Percentiles rank a stretch among this genome's conserved stretches.
These are phyloP conservation scores for Eleutherodactylus coqui DNA, from an alignment of 2,797 vertebrate species.

Conservation along the genomic window DNA sequence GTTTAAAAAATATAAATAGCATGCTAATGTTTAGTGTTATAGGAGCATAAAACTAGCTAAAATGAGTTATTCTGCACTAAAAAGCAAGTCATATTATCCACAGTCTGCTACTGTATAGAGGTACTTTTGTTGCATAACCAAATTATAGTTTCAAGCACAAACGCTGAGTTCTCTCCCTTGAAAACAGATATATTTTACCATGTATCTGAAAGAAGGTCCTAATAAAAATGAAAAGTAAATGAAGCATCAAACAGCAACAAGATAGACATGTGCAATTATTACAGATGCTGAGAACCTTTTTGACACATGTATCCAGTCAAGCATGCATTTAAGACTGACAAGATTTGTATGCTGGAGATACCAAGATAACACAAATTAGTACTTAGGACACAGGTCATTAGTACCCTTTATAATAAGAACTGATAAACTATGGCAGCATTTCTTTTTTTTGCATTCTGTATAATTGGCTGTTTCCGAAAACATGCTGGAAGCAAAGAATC, in stretches of 20 bases:
- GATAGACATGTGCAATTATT: constrained; percentile 51
- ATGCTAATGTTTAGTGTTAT: no score
- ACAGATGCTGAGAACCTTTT: constrained; percentile 41
- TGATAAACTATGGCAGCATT: neutral
- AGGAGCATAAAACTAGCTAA: neutral
- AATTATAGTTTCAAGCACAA: neutral
- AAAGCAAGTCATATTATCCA: neutral
- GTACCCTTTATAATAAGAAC: constrained; percentile 29
- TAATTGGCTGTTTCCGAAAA: constrained; percentile 8
- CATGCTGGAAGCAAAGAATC: neutral
- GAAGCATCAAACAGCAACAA: constrained; percentile 44
- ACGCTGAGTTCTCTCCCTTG: neutral
- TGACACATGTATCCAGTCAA: constrained; percentile 46
- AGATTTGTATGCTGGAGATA: constrained; percentile 22
- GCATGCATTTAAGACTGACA: constrained; percentile 37
- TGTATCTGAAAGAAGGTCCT: constrained; percentile 19
- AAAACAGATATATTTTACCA: neutral
- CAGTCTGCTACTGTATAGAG: neutral
- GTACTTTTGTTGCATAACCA: neutral
- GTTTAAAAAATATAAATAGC: no score
- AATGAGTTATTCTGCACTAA: neutral
- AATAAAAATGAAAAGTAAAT: constrained; percentile 35
- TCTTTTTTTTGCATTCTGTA: neutral
- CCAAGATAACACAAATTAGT: constrained; percentile 27
- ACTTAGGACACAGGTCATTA: constrained; percentile 43